phyloP scores from a whole-genome alignment of 2,797 vertebrate genomes.

The Sandelia bainsii region DNA sequence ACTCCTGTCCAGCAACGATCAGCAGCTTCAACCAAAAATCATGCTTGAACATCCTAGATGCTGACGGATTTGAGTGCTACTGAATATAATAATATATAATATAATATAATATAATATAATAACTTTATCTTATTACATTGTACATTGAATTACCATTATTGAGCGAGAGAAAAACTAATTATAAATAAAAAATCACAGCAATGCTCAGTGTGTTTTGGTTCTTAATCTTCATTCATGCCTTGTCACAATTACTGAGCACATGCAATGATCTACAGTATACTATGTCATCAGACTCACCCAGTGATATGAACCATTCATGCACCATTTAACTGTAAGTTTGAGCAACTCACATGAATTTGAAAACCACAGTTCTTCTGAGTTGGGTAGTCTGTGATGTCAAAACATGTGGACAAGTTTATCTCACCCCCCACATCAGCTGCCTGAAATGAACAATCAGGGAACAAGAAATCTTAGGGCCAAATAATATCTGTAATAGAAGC shows the following conservation, averaged over 20 bases:
- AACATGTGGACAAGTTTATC: constrained; percentile 90
- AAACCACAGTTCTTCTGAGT: constrained; percentile 92
- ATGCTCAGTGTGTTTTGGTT: not conserved
- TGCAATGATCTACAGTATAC: no score
- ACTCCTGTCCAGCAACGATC: not conserved
- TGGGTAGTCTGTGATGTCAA: constrained; percentile 89
- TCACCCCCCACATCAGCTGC: constrained; percentile 91
- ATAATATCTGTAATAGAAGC: not conserved
- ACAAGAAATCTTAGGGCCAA: not conserved
- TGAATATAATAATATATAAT: no score
- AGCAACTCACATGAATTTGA: constrained; percentile 89
- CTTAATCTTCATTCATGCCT: not conserved
- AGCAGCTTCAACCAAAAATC: not conserved
- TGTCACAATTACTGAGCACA: not conserved
- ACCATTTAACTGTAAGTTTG: not conserved
- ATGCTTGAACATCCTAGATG: not conserved
- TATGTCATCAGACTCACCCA: not conserved
- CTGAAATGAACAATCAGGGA: constrained; percentile 72
- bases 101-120: no score
- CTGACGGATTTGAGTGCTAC: not conserved
- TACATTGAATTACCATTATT: not conserved
- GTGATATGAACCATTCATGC: not conserved
- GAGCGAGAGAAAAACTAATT: no score
- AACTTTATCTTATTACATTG: not conserved
- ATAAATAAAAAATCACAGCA: not conserved